Base-by-base conservation (phyloP, 2,888 invertebrate genomes). In the Erebia aethiops region DNA sequence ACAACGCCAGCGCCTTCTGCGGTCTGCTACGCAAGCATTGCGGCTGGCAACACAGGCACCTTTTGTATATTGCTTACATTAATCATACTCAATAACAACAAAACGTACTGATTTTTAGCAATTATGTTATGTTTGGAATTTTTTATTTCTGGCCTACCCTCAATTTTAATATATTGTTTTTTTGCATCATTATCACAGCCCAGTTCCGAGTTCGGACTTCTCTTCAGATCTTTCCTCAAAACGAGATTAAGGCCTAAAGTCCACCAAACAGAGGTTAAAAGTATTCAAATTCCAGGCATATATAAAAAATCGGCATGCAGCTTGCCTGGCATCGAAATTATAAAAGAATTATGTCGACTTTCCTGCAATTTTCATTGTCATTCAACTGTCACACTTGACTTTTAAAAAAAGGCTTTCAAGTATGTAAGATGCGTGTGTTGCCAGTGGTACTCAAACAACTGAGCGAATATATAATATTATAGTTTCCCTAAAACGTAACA, bases 1-100 rank as follows among this genome's bases (percentile, higher is more conserved):
- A 89, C 85, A 84, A 85, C 87, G 89, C 87, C 81, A 81, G 79
- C 77, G 79, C 77, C 84, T 82, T 76, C 85, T 77, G 80, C 78
- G 82, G 82, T 57, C 65, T 74, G 54, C 65, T 54, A 76, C 75
- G 70, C 72, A 57, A 69, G 73, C 72, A 66, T 62, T 49, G 70
- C 61, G 58, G 16, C 73, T 77, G 74, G 72, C 78, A 75, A 72
- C 78, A 76, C 76, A 41, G 72, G 49, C 67, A 21, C 67, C 61
- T 65, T 68, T 61, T 61, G 11, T 2, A 8, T n/a, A 16, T 52
- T 52, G 16, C 13, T 49, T 14, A 4, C 13, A 4, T 56, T 49
- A 62, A 21, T 14, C 9, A 49, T 8, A 49, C 18, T 21, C 46
- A 21, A 21, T 26, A 49, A 49, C 13, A 11, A 2, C 61, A 61